Percentiles rank a stretch among this genome's conserved stretches.
These are phyloP conservation scores for Syritta pipiens DNA, from an alignment of 2,888 invertebrate genomes.

Conservation along the genomic window DNA sequence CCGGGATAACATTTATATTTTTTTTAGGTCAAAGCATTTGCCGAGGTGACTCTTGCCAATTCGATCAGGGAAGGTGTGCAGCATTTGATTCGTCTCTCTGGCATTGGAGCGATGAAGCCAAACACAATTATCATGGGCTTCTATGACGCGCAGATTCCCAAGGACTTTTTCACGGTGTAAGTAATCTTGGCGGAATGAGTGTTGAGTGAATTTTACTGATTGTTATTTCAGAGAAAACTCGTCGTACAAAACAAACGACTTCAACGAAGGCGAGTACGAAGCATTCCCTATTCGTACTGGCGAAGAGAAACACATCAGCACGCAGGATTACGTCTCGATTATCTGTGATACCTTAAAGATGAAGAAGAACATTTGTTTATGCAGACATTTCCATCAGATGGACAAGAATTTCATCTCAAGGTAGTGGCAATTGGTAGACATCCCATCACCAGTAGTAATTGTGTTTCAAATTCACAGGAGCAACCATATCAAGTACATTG, in stretches of 20 bases:
- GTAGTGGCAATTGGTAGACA: slow-evolving; percentile 80
- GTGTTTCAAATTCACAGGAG: slow-evolving; percentile 71
- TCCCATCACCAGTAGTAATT: background rate
- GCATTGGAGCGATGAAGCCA: slow-evolving; percentile 99
- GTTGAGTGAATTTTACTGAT: background rate
- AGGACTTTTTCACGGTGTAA: slow-evolving; percentile 89
- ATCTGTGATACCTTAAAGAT: slow-evolving; percentile 93
- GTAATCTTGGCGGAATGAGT: slow-evolving; percentile 67
- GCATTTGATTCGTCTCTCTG: slow-evolving; percentile 93
- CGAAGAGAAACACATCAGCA: slow-evolving; percentile 79
- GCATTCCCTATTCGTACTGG: slow-evolving; percentile 81
- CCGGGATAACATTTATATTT: background rate
- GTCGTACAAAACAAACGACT: slow-evolving; percentile 82
- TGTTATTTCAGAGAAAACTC: slow-evolving; percentile 80
- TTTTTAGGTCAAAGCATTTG: slow-evolving; percentile 93
- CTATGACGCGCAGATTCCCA: slow-evolving; percentile 87
- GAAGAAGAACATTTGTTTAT: slow-evolving; percentile 96
- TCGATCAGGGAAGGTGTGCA: slow-evolving; percentile 94
- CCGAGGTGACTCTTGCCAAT: slow-evolving; percentile 93
- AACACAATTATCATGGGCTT: slow-evolving; percentile 98
- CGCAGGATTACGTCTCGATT: slow-evolving; percentile 89
- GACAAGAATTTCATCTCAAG: slow-evolving; percentile 88
- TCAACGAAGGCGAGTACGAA: slow-evolving; percentile 80
- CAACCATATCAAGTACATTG: slow-evolving; percentile 87
- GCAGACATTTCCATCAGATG: slow-evolving; percentile 92